Base-by-base conservation (phyloP, 2,113 vertebrate species). In the Sardina pilchardus region DNA sequence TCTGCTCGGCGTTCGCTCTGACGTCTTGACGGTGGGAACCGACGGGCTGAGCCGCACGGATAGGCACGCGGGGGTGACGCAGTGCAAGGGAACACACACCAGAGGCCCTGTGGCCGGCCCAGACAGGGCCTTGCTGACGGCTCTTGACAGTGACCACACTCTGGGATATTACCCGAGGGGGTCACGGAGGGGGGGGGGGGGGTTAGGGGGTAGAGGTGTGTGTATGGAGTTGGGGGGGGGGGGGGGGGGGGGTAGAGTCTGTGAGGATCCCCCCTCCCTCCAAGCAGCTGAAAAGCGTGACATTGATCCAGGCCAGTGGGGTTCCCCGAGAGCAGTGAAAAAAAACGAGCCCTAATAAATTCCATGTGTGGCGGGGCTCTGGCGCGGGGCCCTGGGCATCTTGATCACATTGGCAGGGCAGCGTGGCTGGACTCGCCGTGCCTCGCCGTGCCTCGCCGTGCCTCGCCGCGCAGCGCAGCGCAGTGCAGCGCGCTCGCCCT, bases 241-340 rank as follows among this genome's bases (percentile, higher is more conserved):
- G 63, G n/a, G n/a, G n/a, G 67, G 4, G 30, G 10, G 14, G 63
- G 21, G 1, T n/a, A 59, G n/a, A 67, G n/a, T 12, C 34, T 5
- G 30, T 78, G 71, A 78, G 71, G 34, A 78, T 42, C 48, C 83
- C 83, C 34, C 43, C 63, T 16, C 45, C 47, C 71, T 16, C 34
- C 1, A 47, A n/a, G 21, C 34, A 2, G 24, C 39, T 21, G 71
- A 47, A 84, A 82, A 50, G 83, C 34, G 45, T 82, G 80, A 87
- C 86, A 50, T 48, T 82, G 80, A 87, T 87, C 53, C 81, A 82
- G 81, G 81, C 84, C 63, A 75, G 81, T 80, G 86, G 81, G 83
- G 83, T 82, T 85, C 84, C 67, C 83, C 83, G 17, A 81, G 71
- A 82, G 44, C 80, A 26, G 34, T 85, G 78, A 87, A 78, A 36